phyloP scores from a whole-genome alignment of 2,113 vertebrate genomes.

The Suncus etruscus region DNA sequence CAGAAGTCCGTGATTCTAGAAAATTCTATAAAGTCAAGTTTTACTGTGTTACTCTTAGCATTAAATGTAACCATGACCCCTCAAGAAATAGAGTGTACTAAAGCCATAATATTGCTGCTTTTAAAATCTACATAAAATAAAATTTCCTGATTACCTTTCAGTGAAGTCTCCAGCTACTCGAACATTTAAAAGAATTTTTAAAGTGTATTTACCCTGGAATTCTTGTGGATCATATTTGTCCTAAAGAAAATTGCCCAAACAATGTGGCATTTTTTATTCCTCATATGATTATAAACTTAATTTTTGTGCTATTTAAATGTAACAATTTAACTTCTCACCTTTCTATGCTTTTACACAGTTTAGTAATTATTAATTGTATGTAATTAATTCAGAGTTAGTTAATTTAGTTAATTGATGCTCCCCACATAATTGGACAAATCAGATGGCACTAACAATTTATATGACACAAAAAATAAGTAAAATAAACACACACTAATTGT shows the following conservation, averaged over 20 bases:
- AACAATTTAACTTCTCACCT: not conserved
- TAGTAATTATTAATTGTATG: constrained; percentile 1
- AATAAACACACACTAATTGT: constrained; percentile 16
- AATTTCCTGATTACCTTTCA: not conserved
- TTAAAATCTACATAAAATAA: not conserved
- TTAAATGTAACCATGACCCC: constrained; percentile 19
- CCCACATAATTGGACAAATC: constrained; percentile 7
- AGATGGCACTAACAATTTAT: not conserved
- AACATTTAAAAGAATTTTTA: constrained; percentile 26
- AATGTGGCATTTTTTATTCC: not conserved
- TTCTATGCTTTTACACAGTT: constrained; percentile 5
- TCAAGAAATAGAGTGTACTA: not conserved
- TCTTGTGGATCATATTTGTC: not conserved
- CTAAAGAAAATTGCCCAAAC: not conserved
- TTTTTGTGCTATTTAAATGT: not conserved
- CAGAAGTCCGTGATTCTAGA: constrained; percentile 62
- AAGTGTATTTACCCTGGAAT: not conserved
- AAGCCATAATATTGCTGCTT: constrained; percentile 25
- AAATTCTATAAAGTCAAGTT: constrained; percentile 66
- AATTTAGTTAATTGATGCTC: not conserved
- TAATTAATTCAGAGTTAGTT: not conserved
- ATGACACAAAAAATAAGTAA: not conserved
- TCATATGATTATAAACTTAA: not conserved
- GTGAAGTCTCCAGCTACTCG: not conserved
- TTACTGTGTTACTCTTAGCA: constrained; percentile 36